Conservation (phyloP, 2,888 invertebrate genomes). For the Electrophaes corylata region DNA sequence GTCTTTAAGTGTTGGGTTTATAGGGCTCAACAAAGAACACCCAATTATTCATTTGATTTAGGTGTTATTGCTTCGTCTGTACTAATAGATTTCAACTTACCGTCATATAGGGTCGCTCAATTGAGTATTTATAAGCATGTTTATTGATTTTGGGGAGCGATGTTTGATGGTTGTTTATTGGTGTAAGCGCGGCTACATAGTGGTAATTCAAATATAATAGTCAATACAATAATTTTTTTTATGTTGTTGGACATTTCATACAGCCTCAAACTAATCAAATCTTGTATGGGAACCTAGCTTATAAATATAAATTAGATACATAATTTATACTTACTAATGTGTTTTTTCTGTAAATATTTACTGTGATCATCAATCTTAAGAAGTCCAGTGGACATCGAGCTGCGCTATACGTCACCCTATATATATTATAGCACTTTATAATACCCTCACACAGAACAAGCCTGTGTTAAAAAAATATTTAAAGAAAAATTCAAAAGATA, state of each 20-base stretch:
- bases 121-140: conserved; percentile 9
- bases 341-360: too few species aligned
- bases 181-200: not conserved
- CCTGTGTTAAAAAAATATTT: too few species aligned
- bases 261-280: not conserved
- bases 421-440: too few species aligned
- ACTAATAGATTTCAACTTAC: conserved; percentile 20
- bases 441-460: too few species aligned
- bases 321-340: too few species aligned
- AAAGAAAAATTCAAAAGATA: too few species aligned
- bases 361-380: too few species aligned
- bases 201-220: not conserved
- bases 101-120: not conserved
- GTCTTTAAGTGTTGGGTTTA: conserved; percentile 30
- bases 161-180: conserved; percentile 1
- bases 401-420: too few species aligned
- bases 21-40: conserved; percentile 32
- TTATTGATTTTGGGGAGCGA: conserved; percentile 4
- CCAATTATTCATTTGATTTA: conserved; percentile 39
- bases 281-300: too few species aligned
- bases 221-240: not conserved
- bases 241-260: not conserved
- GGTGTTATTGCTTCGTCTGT: conserved; percentile 26
- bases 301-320: too few species aligned
- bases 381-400: too few species aligned